Evolutionary conservation across 2,888 invertebrate species (phyloP).

Genomic region (Unio pictorum): DNA sequence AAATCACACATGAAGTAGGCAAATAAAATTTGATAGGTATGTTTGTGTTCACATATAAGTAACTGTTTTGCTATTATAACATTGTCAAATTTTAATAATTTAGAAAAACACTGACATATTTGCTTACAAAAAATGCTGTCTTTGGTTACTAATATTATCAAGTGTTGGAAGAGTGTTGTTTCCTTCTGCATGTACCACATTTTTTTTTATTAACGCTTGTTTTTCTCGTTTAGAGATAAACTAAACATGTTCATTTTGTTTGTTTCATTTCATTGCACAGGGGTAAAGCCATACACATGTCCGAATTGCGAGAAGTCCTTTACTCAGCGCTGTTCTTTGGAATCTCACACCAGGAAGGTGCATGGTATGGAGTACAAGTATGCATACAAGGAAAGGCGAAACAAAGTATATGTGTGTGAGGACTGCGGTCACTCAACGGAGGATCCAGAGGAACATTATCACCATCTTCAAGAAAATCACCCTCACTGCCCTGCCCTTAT

Average conservation of each 20-base stretch:
- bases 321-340: slow-evolving; percentile 97
- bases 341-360: slow-evolving; percentile 97
- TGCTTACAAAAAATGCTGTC: too few relatives aligned
- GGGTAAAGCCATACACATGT: slow-evolving; percentile 98
- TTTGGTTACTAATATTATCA: too few relatives aligned
- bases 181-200: too few relatives aligned
- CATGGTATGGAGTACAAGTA: slow-evolving; percentile 97
- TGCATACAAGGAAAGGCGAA: slow-evolving; percentile 97
- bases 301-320: slow-evolving; percentile 98
- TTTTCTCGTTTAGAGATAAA: not conserved
- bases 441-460: slow-evolving; percentile 95
- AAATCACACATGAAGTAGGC: too few relatives aligned
- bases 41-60: too few relatives aligned
- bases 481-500: slow-evolving; percentile 87
- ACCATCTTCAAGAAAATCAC: slow-evolving; percentile 85
- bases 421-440: slow-evolving; percentile 98
- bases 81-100: too few relatives aligned
- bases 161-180: too few relatives aligned
- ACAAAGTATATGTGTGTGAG: slow-evolving; percentile 99
- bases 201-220: too few relatives aligned
- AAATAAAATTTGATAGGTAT: too few relatives aligned
- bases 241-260: not conserved
- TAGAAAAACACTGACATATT: too few relatives aligned
- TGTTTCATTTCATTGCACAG: slow-evolving; percentile 66
- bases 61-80: too few relatives aligned